Conservation (phyloP, 2,888 invertebrate genomes). For the Eupithecia subfuscata region DNA sequence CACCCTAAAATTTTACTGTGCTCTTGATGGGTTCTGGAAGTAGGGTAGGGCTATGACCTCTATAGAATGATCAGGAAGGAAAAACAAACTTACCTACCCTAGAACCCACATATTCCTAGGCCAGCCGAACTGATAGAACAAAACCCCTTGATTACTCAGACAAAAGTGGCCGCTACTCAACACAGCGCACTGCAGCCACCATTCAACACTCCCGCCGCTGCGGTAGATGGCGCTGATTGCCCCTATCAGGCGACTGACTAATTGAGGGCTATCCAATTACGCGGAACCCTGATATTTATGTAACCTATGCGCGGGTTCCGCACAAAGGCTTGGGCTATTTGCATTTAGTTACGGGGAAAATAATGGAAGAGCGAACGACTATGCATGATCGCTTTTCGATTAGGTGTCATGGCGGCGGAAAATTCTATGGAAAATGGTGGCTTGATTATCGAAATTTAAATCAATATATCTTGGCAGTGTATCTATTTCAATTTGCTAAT, state of each 20-base stretch:
- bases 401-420: background rate
- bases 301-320: conserved; percentile 6
- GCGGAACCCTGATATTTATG: conserved; percentile 12
- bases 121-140: background rate
- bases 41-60: too few relatives aligned
- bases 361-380: background rate
- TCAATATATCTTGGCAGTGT: too few relatives aligned
- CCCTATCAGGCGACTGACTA: conserved; percentile 24
- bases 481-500: too few relatives aligned
- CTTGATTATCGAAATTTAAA: background rate
- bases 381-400: background rate
- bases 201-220: background rate
- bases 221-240: conserved; percentile 9
- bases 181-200: background rate
- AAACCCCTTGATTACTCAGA: background rate
- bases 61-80: too few relatives aligned
- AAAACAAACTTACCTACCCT: background rate
- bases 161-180: background rate
- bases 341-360: background rate
- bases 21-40: too few relatives aligned
- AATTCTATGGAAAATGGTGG: background rate
- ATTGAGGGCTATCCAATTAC: conserved; percentile 27
- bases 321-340: conserved; percentile 2
- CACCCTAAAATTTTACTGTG: too few relatives aligned
- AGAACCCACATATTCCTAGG: background rate